Evolutionary conservation across 2,888 invertebrate genomes (phyloP), one percentile per base, ranked within the genome.

Genomic region (Rhogogaster chlorosoma): DNA sequence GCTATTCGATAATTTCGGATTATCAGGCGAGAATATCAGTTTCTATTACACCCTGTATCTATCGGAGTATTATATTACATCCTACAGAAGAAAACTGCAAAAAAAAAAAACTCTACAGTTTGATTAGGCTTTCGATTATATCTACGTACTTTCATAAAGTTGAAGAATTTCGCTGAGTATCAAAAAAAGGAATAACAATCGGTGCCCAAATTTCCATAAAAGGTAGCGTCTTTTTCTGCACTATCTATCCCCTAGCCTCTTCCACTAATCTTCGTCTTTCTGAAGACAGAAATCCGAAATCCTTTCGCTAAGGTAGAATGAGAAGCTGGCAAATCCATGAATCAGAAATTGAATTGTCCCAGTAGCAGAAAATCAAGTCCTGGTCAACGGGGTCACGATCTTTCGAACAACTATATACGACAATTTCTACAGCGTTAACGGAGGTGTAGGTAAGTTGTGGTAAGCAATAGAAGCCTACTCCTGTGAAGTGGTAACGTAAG

Each of bases 361-460:
- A 7, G 15, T 4, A 9, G n/a, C 4, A 36, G 22, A 32, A 36
- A 38, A 75, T 2, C 42, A 75, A 12, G 9, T 45, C 75, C 42
- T 75, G 75, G 75, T 75, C 45, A 75, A 45, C 12, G n/a, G 32
- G 32, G 32, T 77, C 29, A 9, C 53, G 32, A 29, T 32, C n/a
- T 78, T 57, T 78, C 22, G 57, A 53, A 45, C 36, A 78, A 53
- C 78, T 36, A n/a, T n/a, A n/a, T n/a, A 10, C 78, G 45, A 78
- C 32, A 9, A 53, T 53, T 18, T 36, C 78, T 53, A 18, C 42
- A 57, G 36, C n/a, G 36, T 12, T 57, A 53, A 78, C 57, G 57
- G 77, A 53, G 36, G 75, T 75, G 75, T 45, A 75, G 75, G 26
- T 45, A 75, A 29, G 75, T 75, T 42, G 78, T 36, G 36, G 57